These are phyloP conservation scores for Megastigmus dorsalis DNA, from an alignment of 2,888 invertebrate species.

Conservation along the genomic window DNA sequence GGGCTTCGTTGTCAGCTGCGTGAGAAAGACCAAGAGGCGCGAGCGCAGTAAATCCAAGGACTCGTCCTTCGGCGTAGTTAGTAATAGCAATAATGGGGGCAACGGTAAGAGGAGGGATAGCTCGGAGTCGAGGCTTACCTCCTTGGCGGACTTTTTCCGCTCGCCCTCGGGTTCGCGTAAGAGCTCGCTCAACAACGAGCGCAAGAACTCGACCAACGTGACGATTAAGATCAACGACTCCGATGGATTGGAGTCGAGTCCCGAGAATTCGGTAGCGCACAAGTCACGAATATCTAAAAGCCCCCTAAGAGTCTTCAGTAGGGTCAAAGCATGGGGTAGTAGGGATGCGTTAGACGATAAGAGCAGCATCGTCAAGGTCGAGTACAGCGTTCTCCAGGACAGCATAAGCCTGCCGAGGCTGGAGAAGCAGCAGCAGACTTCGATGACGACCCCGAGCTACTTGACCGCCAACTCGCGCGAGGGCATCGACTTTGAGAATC, in stretches of 20 bases:
- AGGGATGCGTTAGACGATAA: constrained; percentile 68
- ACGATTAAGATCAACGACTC: constrained; percentile 66
- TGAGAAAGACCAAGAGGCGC: constrained; percentile 66
- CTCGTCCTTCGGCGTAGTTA: constrained; percentile 50
- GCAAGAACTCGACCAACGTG: constrained; percentile 64
- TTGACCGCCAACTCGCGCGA: constrained; percentile 70
- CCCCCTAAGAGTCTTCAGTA: constrained; percentile 69
- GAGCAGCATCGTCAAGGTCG: constrained; percentile 61
- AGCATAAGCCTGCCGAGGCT: constrained; percentile 64
- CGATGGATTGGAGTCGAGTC: constrained; percentile 68
- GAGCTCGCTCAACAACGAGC: constrained; percentile 66
- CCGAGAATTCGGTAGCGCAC: constrained; percentile 68
- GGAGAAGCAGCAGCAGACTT: constrained; percentile 39
- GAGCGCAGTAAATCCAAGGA: constrained; percentile 72
- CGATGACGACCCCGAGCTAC: constrained; percentile 65
- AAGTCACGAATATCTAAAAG: constrained; percentile 69
- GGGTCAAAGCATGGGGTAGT: constrained; percentile 70
- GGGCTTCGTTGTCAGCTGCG: constrained; percentile 64
- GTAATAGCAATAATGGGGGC: not conserved
- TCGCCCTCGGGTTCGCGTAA: constrained; percentile 72
- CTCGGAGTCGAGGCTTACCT: constrained; percentile 69
- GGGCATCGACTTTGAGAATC: constrained; percentile 71
- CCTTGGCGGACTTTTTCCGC: constrained; percentile 71
- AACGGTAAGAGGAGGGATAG: constrained; percentile 68
- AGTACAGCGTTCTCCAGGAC: constrained; percentile 67